A percentile compares a stretch with the other conserved stretches of the same genome.
Conservation (phyloP, 37 sponge, comb jelly and placozoan species). For the Aplysina aerophoba region DNA sequence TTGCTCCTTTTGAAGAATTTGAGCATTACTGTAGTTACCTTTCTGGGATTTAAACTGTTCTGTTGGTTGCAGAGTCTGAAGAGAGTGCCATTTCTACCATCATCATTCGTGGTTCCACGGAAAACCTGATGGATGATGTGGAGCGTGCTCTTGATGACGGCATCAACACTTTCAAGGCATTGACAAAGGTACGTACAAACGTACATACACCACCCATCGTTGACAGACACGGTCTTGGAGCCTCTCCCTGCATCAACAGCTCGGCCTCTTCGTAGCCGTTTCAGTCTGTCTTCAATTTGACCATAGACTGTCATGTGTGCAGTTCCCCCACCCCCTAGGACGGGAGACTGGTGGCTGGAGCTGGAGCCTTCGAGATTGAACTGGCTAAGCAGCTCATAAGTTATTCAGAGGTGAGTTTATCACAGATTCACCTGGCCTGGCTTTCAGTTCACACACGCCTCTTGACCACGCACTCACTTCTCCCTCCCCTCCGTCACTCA, state of each 20-base stretch:
- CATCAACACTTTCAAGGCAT: conserved; percentile 92
- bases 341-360: conserved; percentile 88
- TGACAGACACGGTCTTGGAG: no score
- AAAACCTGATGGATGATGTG: conserved; percentile 94
- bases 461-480: no score
- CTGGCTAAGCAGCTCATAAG: conserved; percentile 89
- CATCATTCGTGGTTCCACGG: conserved; percentile 91
- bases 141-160: conserved; percentile 96
- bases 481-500: no score
- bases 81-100: conserved; percentile 85
- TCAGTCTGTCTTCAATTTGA: not conserved
- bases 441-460: no score
- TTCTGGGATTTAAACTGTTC: not conserved
- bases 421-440: no score
- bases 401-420: conserved; percentile 73
- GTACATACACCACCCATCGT: no score
- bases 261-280: no score
- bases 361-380: conserved; percentile 95
- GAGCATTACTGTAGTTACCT: not conserved
- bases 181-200: conserved; percentile 56
- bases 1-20: not conserved
- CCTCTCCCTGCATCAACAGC: no score
- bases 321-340: conserved; percentile 40
- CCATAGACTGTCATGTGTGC: not conserved
- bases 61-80: conserved; percentile 43